A percentile compares a stretch with the other conserved stretches of the same genome.
phyloP scores from a whole-genome alignment of 1,140 invertebrate species.

The Apis laboriosa region DNA sequence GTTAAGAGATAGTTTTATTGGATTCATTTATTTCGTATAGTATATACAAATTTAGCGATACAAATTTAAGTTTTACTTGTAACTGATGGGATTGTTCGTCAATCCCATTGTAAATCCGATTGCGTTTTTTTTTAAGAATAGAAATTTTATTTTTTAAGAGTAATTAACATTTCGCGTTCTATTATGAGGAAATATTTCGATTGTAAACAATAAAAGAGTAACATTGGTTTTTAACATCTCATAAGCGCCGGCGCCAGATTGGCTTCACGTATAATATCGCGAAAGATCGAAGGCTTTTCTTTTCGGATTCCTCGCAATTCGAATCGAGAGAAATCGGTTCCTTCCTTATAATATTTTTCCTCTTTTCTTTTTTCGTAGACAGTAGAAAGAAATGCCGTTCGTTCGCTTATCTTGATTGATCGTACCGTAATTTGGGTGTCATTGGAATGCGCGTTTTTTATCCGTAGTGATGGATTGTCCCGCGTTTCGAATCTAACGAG shows the following conservation, averaged over 20 bases:
- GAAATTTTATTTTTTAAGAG: too few species aligned
- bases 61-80: neutral
- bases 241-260: constrained; percentile 14
- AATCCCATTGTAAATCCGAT: neutral
- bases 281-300: neutral
- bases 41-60: too few species aligned
- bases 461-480: constrained; percentile 31
- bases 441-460: constrained; percentile 42
- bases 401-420: constrained; percentile 48
- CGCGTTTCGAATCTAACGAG: constrained; percentile 43
- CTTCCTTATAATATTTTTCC: neutral
- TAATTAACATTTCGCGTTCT: neutral
- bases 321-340: neutral
- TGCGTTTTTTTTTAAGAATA: neutral
- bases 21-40: neutral
- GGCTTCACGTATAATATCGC: neutral
- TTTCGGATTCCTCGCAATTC: neutral
- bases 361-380: neutral
- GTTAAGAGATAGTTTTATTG: too few species aligned
- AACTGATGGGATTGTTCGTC: neutral
- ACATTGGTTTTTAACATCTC: constrained; percentile 13
- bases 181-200: neutral
- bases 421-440: constrained; percentile 45
- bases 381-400: neutral
- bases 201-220: neutral